phyloP scores from a whole-genome alignment of 2,888 invertebrate species.

The Andrena flavipes region DNA sequence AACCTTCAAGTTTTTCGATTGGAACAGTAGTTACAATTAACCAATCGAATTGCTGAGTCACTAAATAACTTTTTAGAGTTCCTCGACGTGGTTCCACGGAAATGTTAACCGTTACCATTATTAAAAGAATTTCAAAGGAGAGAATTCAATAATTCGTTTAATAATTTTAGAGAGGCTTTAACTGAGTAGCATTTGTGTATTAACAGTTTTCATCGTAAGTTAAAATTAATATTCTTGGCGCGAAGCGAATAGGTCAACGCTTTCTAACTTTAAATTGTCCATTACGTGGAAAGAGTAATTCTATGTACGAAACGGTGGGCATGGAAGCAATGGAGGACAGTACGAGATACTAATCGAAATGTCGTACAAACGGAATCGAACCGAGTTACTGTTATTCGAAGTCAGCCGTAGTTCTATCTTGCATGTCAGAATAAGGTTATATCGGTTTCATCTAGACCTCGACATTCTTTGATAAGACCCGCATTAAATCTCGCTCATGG shows the following conservation, averaged over 20 bases:
- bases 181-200: too few species aligned
- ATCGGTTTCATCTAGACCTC: slow-evolving; percentile 70
- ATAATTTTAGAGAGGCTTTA: too few species aligned
- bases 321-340: slow-evolving; percentile 52
- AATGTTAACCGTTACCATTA: too few species aligned
- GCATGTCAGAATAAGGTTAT: slow-evolving; percentile 66
- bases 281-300: slow-evolving; percentile 52
- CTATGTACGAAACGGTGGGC: slow-evolving; percentile 35
- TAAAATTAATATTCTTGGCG: too few species aligned
- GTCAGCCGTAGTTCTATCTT: slow-evolving; percentile 57
- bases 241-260: too few species aligned
- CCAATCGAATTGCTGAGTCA: too few species aligned
- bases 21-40: too few species aligned
- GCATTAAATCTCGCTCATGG: slow-evolving; percentile 71
- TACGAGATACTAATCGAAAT: slow-evolving; percentile 67
- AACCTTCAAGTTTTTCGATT: too few species aligned
- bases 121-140: too few species aligned
- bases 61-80: too few species aligned
- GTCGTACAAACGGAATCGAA: slow-evolving; percentile 69
- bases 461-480: slow-evolving; percentile 71
- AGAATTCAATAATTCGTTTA: not conserved
- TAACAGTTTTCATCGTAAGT: too few species aligned
- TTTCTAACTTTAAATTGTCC: not conserved
- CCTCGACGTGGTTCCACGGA: too few species aligned
- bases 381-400: slow-evolving; percentile 70